These are phyloP conservation scores for Erebia ligea DNA, from an alignment of 2,888 invertebrate species.

Conservation along the genomic window DNA sequence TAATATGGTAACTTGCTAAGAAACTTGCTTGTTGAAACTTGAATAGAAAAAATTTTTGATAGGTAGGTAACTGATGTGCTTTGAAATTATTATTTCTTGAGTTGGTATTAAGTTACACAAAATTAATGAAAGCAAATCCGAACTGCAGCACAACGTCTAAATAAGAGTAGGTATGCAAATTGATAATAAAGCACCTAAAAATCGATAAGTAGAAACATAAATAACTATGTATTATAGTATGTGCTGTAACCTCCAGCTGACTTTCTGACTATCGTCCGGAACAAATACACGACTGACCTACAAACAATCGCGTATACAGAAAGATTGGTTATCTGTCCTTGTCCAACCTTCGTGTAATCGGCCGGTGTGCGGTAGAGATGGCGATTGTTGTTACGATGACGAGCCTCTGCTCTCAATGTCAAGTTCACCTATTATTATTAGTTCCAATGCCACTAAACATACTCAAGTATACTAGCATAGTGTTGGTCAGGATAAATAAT, in stretches of 20 bases:
- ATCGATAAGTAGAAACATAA: conserved; percentile 43
- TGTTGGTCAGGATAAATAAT: conserved; percentile 56
- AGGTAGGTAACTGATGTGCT: no score
- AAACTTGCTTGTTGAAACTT: no score
- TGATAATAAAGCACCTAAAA: conserved; percentile 27
- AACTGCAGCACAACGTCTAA: not conserved
- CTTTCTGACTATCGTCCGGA: conserved; percentile 82
- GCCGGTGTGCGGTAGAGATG: conserved; percentile 67
- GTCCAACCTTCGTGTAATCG: conserved; percentile 55
- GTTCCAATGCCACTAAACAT: conserved; percentile 80
- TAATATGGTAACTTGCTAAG: no score
- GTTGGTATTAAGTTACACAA: not conserved
- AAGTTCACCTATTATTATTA: conserved; percentile 83
- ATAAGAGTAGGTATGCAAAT: conserved; percentile 20
- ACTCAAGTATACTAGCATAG: conserved; percentile 69
- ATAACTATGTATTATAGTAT: conserved; percentile 50
- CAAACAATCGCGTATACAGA: conserved; percentile 74
- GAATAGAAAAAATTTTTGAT: no score
- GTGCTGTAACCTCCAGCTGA: conserved; percentile 81
- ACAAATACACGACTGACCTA: conserved; percentile 82
- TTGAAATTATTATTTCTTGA: not conserved
- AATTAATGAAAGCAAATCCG: not conserved
- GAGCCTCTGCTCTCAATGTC: conserved; percentile 82
- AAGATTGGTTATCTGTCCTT: conserved; percentile 69
- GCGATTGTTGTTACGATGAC: conserved; percentile 74